Evolutionary conservation across 2,113 vertebrate species (phyloP).

Genomic region (Brienomyrus longianalis): DNA sequence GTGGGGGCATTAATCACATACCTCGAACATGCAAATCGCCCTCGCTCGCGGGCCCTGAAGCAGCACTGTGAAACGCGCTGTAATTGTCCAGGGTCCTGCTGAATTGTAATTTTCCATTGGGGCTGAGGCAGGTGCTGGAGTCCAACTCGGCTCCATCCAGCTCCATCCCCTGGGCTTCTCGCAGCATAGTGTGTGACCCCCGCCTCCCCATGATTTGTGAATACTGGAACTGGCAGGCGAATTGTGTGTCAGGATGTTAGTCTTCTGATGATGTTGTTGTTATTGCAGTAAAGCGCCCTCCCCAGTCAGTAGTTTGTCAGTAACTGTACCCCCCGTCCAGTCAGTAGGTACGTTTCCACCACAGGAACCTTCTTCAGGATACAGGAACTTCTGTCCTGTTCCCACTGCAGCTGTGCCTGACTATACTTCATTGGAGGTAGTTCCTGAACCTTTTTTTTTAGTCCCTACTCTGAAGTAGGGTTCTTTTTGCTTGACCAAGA

Average conservation of each 20-base stretch:
- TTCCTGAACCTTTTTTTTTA: background rate
- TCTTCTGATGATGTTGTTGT: background rate
- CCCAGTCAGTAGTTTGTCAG: background rate
- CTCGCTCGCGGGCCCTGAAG: background rate
- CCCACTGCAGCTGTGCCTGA: background rate
- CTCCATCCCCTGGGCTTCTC: slow-evolving; percentile 6
- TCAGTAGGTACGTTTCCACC: background rate
- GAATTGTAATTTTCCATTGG: slow-evolving; percentile 27
- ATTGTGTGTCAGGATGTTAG: slow-evolving; percentile 26
- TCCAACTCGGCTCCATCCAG: background rate
- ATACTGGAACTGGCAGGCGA: slow-evolving; percentile 16
- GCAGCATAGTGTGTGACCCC: background rate
- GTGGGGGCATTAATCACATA: slow-evolving; percentile 50
- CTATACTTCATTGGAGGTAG: background rate
- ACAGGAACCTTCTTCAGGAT: background rate
- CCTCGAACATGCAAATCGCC: slow-evolving; percentile 48
- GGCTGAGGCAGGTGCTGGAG: slow-evolving; percentile 18
- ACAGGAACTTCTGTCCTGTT: background rate
- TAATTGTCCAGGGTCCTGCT: slow-evolving; percentile 26
- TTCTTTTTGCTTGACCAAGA: background rate
- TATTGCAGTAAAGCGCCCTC: background rate
- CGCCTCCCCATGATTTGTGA: slow-evolving; percentile 3
- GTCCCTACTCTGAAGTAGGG: background rate
- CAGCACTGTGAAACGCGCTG: slow-evolving; percentile 20
- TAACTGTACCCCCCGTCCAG: background rate